Percentiles rank a stretch among this genome's conserved stretches.
Evolutionary conservation across 92 coral and sea anemone genomes (phyloP).

Genomic region (Pocillopora meandrina): DNA sequence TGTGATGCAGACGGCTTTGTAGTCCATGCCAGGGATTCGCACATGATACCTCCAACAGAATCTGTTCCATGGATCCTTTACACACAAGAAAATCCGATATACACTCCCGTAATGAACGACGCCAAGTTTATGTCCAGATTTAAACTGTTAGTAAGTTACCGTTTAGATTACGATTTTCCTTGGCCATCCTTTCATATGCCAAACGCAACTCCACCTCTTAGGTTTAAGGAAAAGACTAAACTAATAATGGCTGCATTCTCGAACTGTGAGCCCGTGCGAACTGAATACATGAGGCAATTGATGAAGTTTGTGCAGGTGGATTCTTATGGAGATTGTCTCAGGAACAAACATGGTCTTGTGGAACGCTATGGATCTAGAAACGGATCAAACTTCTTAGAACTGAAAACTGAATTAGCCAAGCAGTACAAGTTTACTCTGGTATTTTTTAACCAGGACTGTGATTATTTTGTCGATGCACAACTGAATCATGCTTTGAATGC

Average conservation of each 20-base stretch:
- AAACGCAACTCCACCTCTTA: conserved; percentile 37
- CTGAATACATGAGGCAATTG: conserved; percentile 59
- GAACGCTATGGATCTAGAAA: conserved; percentile 6
- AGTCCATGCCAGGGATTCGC: not conserved
- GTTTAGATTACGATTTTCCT: conserved; percentile 43
- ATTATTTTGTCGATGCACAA: conserved; percentile 72
- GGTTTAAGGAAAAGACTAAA: conserved; percentile 55
- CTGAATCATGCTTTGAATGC: conserved; percentile 67
- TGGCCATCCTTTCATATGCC: conserved; percentile 29
- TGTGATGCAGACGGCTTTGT: not conserved
- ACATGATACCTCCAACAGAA: not conserved
- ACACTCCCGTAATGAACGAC: conserved; percentile 47
- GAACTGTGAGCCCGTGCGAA: conserved; percentile 68
- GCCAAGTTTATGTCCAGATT: conserved; percentile 4
- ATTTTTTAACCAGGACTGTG: conserved; percentile 74
- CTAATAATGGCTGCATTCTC: conserved; percentile 53
- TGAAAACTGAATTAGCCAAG: conserved; percentile 42
- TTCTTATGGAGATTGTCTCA: conserved; percentile 66
- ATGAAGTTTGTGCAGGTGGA: conserved; percentile 65
- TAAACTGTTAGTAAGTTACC: conserved; percentile 45
- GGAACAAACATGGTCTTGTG: conserved; percentile 43
- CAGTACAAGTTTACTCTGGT: conserved; percentile 69
- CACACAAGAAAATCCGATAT: conserved; percentile 58
- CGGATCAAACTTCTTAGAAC: conserved; percentile 19
- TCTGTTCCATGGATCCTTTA: conserved; percentile 37